phyloP scores from a whole-genome alignment of 2,113 vertebrate genomes.

The Daubentonia madagascariensis region DNA sequence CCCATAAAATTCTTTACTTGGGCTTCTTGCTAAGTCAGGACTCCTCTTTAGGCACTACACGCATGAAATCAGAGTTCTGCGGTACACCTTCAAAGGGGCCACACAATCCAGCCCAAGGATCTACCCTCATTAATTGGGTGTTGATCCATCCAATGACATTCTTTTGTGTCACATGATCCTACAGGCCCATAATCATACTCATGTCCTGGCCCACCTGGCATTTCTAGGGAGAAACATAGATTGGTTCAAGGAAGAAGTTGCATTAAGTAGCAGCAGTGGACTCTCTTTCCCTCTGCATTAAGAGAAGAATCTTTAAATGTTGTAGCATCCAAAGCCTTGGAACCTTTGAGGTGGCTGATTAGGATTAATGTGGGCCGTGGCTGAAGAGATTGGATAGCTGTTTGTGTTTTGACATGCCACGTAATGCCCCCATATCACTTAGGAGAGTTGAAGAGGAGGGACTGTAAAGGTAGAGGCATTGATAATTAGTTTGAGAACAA shows the following conservation, averaged over 20 bases:
- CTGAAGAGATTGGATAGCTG: neutral
- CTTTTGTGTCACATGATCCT: neutral
- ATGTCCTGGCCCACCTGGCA: neutral
- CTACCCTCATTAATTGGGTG: constrained; percentile 54
- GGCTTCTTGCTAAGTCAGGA: constrained; percentile 75
- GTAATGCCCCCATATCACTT: neutral
- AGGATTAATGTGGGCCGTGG: no score
- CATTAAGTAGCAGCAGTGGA: neutral
- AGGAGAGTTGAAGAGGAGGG: neutral
- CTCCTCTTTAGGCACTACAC: constrained; percentile 43
- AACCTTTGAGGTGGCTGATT: neutral
- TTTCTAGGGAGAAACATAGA: neutral
- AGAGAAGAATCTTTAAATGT: neutral
- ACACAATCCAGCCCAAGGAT: constrained; percentile 26
- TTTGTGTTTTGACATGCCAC: neutral
- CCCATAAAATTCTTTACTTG: constrained; percentile 73
- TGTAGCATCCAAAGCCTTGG: neutral
- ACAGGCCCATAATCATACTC: neutral
- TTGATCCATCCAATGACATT: constrained; percentile 27
- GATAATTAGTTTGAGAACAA: neutral
- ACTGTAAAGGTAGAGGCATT: neutral
- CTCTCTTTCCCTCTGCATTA: neutral
- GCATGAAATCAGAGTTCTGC: constrained; percentile 64
- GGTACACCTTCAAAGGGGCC: constrained; percentile 71
- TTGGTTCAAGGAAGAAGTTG: neutral